Percentiles rank a stretch among this genome's conserved stretches.
These are phyloP conservation scores for Solenodon paradoxus DNA, from an alignment of 2,113 vertebrate species.

Conservation along the genomic window DNA sequence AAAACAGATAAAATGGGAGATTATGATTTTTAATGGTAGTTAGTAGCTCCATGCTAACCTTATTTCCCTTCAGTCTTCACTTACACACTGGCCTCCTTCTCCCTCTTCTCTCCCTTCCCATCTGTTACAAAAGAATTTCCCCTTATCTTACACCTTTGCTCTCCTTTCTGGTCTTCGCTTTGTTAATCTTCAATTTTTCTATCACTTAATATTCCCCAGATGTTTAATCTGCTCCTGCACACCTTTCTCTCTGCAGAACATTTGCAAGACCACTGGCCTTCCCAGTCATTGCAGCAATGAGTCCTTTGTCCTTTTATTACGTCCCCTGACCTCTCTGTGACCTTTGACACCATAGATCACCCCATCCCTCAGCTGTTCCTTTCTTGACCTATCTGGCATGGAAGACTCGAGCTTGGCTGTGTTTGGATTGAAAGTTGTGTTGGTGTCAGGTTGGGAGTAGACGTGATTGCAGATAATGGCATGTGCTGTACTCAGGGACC, in stretches of 20 bases:
- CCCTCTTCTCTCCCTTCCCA: not conserved
- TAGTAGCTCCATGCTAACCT: not conserved
- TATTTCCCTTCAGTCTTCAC: not conserved
- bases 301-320: not conserved
- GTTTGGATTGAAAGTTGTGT: not conserved
- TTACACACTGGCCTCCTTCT: not conserved
- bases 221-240: not conserved
- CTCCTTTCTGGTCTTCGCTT: not conserved
- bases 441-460: not conserved
- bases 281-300: not conserved
- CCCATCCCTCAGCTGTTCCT: not conserved
- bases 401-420: not conserved
- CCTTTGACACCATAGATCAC: not conserved
- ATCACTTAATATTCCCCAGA: not conserved
- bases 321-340: not conserved
- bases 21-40: not conserved
- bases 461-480: not conserved
- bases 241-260: not conserved
- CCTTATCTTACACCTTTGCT: not conserved
- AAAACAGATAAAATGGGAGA: slow-evolving; percentile 11
- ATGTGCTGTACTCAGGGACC: not conserved
- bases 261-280: not conserved
- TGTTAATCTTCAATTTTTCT: not conserved
- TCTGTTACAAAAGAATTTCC: not conserved
- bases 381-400: not conserved